Percentiles rank a stretch among this genome's conserved stretches.
Conservation (phyloP, 2,113 vertebrate species). For the Lanius ludovicianus region DNA sequence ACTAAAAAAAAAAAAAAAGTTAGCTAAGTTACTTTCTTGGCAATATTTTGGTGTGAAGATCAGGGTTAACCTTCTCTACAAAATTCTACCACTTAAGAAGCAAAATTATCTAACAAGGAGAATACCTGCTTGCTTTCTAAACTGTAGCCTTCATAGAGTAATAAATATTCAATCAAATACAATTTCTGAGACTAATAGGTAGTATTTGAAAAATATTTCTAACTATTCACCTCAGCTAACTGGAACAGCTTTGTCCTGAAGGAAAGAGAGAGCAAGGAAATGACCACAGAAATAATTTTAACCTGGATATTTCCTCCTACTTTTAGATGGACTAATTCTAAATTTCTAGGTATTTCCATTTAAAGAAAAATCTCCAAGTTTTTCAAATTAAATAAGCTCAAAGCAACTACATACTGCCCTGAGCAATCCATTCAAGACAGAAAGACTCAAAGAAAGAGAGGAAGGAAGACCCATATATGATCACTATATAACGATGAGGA, state of each 20-base stretch:
- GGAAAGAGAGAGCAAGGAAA: not conserved
- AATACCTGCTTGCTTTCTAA: not conserved
- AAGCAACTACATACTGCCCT: not conserved
- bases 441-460: not conserved
- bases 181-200: not conserved
- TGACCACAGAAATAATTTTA: not conserved
- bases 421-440: not conserved
- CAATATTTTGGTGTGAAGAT: not conserved
- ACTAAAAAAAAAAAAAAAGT: not conserved
- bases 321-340: not conserved
- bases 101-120: not conserved
- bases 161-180: not conserved
- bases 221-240: not conserved
- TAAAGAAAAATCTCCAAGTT: not conserved
- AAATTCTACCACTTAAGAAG: not conserved
- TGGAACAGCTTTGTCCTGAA: not conserved
- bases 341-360: not conserved
- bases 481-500: not conserved
- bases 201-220: not conserved
- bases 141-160: not conserved
- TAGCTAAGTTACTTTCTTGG: not conserved
- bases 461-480: not conserved
- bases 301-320: not conserved
- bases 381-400: not conserved
- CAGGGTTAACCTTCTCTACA: not conserved